phyloP scores from a whole-genome alignment of 2,113 vertebrate genomes.

The Pimephales promelas region DNA sequence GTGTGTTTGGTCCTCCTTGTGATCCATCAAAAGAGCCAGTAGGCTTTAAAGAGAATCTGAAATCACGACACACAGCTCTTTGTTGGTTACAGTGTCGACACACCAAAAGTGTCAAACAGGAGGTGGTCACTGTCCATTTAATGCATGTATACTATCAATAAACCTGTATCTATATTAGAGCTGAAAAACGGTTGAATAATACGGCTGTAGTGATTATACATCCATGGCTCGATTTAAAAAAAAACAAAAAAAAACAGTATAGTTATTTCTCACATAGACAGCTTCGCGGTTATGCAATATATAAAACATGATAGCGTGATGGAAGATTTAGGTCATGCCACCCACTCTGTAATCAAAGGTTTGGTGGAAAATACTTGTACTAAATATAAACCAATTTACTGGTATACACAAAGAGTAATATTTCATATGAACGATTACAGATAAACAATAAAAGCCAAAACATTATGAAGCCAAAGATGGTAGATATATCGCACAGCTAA shows the following conservation, averaged over 20 bases:
- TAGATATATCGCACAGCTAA: neutral
- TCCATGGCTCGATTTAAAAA: neutral
- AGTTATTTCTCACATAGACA: neutral
- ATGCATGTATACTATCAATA: neutral
- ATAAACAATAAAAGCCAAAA: neutral
- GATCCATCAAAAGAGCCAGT: constrained; percentile 40
- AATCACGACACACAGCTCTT: neutral
- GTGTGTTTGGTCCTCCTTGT: constrained; percentile 7
- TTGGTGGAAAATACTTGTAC: neutral
- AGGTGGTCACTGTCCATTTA: neutral
- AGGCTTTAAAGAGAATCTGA: constrained; percentile 19
- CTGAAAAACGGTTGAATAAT: neutral
- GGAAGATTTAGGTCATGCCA: constrained; percentile 7
- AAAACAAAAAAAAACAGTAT: neutral
- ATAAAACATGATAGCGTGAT: neutral
- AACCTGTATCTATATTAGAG: too few relatives aligned
- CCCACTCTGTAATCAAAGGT: neutral
- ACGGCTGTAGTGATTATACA: neutral
- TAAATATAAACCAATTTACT: neutral
- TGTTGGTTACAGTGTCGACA: neutral
- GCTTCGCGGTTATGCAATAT: neutral
- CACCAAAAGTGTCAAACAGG: neutral
- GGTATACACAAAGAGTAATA: neutral
- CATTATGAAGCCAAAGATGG: constrained; percentile 15
- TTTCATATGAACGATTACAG: constrained; percentile 14